Percentiles rank a stretch among this genome's conserved stretches.
These are phyloP conservation scores for Antheraea mylitta DNA, from an alignment of 1,140 invertebrate genomes.

Conservation along the genomic window DNA sequence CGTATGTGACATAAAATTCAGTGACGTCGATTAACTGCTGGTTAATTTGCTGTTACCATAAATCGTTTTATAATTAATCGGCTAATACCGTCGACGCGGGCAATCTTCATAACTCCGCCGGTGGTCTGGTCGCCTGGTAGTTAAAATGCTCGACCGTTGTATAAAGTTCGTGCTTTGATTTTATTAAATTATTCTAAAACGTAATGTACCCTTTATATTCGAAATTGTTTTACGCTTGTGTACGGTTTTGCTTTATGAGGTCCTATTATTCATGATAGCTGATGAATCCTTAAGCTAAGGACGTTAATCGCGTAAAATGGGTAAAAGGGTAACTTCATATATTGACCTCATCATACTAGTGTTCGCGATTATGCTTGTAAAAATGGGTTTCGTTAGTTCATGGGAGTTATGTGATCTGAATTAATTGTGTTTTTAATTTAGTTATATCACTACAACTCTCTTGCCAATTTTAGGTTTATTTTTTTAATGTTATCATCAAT, in stretches of 20 bases:
- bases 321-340: too few species aligned
- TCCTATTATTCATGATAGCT: not conserved
- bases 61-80: not conserved
- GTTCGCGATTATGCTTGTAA: too few species aligned
- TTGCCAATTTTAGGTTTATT: too few species aligned
- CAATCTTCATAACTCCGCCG: conserved; percentile 1
- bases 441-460: too few species aligned
- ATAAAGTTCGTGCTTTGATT: not conserved
- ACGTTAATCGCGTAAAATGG: too few species aligned
- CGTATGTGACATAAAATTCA: not conserved
- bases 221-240: not conserved
- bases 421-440: too few species aligned
- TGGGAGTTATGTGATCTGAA: too few species aligned
- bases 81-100: not conserved
- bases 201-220: not conserved
- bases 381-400: too few species aligned
- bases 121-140: not conserved
- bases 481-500: too few species aligned
- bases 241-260: not conserved
- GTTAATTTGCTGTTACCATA: not conserved
- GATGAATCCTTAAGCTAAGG: too few species aligned
- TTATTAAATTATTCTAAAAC: not conserved
- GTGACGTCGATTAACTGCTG: not conserved
- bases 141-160: not conserved
- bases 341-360: too few species aligned